Base-by-base conservation (phyloP, 2,797 vertebrate genomes). In the Chloroceryle inda region DNA sequence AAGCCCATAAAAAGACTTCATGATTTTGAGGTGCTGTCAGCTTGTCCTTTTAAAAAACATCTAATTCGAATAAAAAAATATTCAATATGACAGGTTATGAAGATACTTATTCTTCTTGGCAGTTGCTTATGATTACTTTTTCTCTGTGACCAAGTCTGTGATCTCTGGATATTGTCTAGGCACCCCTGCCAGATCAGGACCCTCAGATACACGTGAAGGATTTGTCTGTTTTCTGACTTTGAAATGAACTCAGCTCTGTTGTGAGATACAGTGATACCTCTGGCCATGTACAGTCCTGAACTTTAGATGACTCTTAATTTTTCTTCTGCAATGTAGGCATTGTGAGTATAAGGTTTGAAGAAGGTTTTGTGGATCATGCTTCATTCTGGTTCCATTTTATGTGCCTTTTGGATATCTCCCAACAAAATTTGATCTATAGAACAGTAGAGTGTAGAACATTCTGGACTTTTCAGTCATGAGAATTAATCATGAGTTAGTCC, bases 161-260 rank as follows among this genome's bases (percentile, higher is more conserved):
- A 78, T 94, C 66, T 94, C 92, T 94, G 90, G 85, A 84, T 92
- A 84, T 81, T 86, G 89, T 92, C 93, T 93, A 62, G 77, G 83
- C 85, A 95, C 67, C 90, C 85, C 80, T 86, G 85, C 82, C 86
- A 96, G 69, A 78, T 64, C 64, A 77, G 66, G 53, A 85, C 62
- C 73, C 38, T 56, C 16, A 0, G 73, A 88, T 58, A 81, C 35
- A 58, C 18, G 11, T 66, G 77, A 72, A 92, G 62, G 66, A 79
- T 88, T 88, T 75, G 35, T 77, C 76, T 58, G 0, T 58, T 91
- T 89, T 94, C 71, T 93, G 76, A 84, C 85, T 84, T 62, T 6
- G 29, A 80, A 91, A 77, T 88, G 58, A 95, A 93, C 74, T 93
- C 68, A 55, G 66, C 9, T 85, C 33, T 55, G 6, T n/a, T 64